A percentile compares a stretch with the other conserved stretches of the same genome.
These are phyloP conservation scores for Rhizomys pruinosus DNA, from an alignment of 2,113 vertebrate genomes.

Conservation along the genomic window DNA sequence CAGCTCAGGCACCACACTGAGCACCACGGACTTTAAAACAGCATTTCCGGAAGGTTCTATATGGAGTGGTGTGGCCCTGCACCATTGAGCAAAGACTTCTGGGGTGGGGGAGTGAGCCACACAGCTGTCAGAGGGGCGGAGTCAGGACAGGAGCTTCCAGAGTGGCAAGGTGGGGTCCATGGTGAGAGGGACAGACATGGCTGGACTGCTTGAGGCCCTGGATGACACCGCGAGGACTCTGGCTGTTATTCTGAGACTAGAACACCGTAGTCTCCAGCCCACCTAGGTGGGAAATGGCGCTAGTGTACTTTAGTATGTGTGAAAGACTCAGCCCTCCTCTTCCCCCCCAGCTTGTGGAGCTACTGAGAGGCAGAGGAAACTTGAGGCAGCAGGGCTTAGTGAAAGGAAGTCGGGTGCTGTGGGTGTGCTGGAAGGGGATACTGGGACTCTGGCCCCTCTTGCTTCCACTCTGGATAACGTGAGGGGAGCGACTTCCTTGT, in stretches of 20 bases:
- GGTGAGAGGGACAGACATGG: fast-evolving
- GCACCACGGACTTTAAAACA: neutral
- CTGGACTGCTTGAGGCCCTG: neutral
- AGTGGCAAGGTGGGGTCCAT: neutral
- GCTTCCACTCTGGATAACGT: neutral
- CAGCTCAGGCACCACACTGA: neutral
- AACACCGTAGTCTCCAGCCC: neutral
- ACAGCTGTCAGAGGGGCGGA: neutral
- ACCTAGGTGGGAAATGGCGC: neutral
- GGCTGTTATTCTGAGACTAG: neutral
- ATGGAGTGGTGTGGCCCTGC: neutral
- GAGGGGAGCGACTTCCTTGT: neutral
- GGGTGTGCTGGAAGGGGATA: neutral
- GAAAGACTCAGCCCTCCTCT: neutral
- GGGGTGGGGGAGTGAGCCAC: neutral
- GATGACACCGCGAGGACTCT: neutral
- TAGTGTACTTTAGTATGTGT: neutral
- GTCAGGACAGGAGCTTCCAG: neutral
- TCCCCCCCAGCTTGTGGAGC: neutral
- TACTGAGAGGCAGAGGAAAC: neutral
- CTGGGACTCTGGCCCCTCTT: neutral
- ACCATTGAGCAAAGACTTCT: neutral
- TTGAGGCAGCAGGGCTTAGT: too few relatives aligned
- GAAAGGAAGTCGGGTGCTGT: neutral
- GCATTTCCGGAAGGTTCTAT: neutral